These are phyloP conservation scores for Craterocephalus amniculus DNA, from an alignment of 2,797 vertebrate species.

Conservation along the genomic window DNA sequence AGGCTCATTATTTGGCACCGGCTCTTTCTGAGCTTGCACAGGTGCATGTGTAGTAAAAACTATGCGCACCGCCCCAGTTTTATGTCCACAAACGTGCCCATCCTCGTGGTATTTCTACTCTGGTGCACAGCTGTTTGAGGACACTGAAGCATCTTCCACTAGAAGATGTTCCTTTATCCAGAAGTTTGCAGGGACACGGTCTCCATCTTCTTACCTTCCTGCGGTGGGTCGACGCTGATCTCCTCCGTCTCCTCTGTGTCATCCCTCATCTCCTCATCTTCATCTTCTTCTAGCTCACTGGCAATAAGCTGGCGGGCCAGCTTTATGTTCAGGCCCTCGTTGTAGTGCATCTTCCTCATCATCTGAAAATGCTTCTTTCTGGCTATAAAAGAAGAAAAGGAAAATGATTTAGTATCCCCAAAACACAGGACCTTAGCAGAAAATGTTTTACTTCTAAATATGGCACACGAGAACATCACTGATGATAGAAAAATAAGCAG, in stretches of 20 bases:
- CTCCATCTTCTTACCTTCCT: conserved; percentile 73
- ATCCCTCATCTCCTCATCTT: conserved; percentile 88
- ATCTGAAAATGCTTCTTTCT: conserved; percentile 96
- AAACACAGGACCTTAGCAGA: not conserved
- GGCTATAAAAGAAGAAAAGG: conserved; percentile 74
- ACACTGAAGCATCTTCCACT: not conserved
- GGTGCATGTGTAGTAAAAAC: too few species aligned
- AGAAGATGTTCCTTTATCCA: not conserved
- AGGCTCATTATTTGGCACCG: too few species aligned
- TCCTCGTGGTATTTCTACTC: not conserved
- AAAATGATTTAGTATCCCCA: conserved; percentile 2
- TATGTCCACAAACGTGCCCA: too few species aligned
- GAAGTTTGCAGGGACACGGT: not conserved
- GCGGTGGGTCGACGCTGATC: conserved; percentile 86
- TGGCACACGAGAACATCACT: not conserved
- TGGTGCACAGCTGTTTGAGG: conserved; percentile 8
- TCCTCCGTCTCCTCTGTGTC: conserved; percentile 75
- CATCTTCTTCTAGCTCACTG: conserved; percentile 89
- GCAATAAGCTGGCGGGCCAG: conserved; percentile 95
- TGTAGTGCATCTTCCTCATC: conserved; percentile 98
- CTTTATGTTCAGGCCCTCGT: conserved; percentile 96
- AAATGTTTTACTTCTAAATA: not conserved
- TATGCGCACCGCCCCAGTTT: too few species aligned
- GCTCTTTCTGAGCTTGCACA: too few species aligned
- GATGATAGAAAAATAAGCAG: too few species aligned